Evolutionary conservation across 2,797 vertebrate genomes (phyloP), one percentile per base, ranked within the genome.

Genomic region (Mastacembelus armatus): DNA sequence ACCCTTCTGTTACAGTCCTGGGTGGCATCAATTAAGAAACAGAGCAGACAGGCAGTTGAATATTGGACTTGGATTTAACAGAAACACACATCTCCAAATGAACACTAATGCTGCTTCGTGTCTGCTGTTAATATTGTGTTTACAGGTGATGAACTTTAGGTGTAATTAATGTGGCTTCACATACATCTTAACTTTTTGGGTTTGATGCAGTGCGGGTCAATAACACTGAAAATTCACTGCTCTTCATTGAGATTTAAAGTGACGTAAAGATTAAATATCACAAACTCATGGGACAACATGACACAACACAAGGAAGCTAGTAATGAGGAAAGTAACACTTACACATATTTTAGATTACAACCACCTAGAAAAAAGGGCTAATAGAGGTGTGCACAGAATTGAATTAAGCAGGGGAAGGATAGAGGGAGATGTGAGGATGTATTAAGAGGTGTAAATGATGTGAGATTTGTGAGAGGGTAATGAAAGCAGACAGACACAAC

Each of bases 391-490:
- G 15, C 10, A 45, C n/a, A 62, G 5, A 48, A 33, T 5, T 61
- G n/a, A 75, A 45, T 54, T 43, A 55, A 22, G 45, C 24, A 39
- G 7, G 19, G 11, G 29, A 40, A 32, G 1, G 11, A 56, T 33
- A 32, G 33, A 36, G 42, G 40, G 26, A 40, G 21, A 32, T 60
- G 49, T 57, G 33, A 14, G 2, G 47, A 52, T 45, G 16, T 49
- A 56, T 36, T 10, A 44, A 11, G 29, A 56, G 12, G 16, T 55
- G 35, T 43, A 49, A 52, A 61, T 60, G 42, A 66, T 61, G 18
- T 74, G 11, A 50, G 16, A 71, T 43, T 42, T n/a, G 9, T 61
- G 26, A 4, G 35, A 38, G 33, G 19, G 15, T n/a, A 15, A 65
- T 52, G 8, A 57, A 39, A 57, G 29, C 35, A 18, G 11, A 48